Evolutionary conservation across 2,113 vertebrate species (phyloP).

Genomic region (Bostrychus sinensis): DNA sequence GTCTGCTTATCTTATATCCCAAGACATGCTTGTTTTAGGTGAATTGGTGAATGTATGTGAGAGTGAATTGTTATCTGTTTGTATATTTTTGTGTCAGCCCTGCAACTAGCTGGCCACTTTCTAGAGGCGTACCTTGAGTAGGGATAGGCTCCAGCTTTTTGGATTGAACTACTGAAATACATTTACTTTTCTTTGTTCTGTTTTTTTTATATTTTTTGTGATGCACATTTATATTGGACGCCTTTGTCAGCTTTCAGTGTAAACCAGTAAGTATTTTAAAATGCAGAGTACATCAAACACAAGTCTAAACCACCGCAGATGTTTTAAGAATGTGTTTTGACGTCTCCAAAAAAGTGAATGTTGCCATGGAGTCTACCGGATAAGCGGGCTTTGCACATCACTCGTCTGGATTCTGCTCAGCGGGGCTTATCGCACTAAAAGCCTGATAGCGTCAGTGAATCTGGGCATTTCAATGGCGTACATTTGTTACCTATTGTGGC

Average conservation of each 20-base stretch:
- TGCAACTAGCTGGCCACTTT: too few relatives aligned
- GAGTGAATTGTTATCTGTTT: too few relatives aligned
- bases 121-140: too few relatives aligned
- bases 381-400: not conserved
- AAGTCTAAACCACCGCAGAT: not conserved
- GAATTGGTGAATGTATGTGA: too few relatives aligned
- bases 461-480: conserved; percentile 26
- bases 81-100: too few relatives aligned
- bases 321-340: not conserved
- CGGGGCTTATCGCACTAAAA: conserved; percentile 16
- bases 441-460: conserved; percentile 17
- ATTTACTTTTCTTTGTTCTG: too few relatives aligned
- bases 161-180: too few relatives aligned
- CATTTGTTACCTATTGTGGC: conserved; percentile 48
- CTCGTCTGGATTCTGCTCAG: conserved; percentile 22
- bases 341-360: not conserved
- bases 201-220: too few relatives aligned
- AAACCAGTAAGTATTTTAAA: not conserved
- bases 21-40: too few relatives aligned
- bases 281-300: not conserved
- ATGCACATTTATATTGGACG: not conserved
- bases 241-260: not conserved
- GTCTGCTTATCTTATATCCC: too few relatives aligned
- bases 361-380: not conserved
- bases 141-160: too few relatives aligned